phyloP scores from a whole-genome alignment of 2,797 vertebrate species.

The Phoebastria nigripes region DNA sequence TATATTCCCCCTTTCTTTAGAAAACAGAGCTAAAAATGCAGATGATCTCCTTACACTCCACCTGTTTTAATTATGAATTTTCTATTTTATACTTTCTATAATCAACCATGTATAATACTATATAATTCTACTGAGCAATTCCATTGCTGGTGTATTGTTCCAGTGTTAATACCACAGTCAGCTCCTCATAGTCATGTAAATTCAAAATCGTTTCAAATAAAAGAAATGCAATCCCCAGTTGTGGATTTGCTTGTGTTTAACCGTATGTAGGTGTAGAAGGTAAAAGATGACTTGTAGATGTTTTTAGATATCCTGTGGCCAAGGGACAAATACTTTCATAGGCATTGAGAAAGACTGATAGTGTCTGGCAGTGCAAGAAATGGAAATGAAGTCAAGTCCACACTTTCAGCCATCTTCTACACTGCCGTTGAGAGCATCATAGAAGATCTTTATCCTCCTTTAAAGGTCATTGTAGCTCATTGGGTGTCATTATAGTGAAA shows the following conservation, averaged over 20 bases:
- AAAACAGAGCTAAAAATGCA: not conserved
- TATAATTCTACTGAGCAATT: not conserved
- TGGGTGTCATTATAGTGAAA: not conserved
- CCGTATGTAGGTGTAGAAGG: not conserved
- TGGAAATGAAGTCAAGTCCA: not conserved
- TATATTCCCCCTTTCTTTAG: not conserved
- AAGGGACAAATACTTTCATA: not conserved
- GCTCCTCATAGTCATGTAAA: not conserved
- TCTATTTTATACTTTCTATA: not conserved
- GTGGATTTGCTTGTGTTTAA: not conserved
- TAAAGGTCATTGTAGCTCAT: not conserved
- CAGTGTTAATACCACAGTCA: not conserved
- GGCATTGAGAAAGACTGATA: not conserved
- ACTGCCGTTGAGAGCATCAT: not conserved
- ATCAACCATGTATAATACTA: not conserved
- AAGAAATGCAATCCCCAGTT: not conserved
- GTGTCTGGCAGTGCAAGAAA: not conserved
- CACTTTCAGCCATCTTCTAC: not conserved
- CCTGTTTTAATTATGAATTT: not conserved
- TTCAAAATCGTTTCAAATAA: not conserved
- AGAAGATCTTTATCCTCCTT: not conserved
- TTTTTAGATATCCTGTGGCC: not conserved
- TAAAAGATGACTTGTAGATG: not conserved
- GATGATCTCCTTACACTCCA: not conserved
- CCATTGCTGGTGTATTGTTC: not conserved